Base-by-base conservation (phyloP, 1,140 invertebrate genomes). In the Battus philenor region DNA sequence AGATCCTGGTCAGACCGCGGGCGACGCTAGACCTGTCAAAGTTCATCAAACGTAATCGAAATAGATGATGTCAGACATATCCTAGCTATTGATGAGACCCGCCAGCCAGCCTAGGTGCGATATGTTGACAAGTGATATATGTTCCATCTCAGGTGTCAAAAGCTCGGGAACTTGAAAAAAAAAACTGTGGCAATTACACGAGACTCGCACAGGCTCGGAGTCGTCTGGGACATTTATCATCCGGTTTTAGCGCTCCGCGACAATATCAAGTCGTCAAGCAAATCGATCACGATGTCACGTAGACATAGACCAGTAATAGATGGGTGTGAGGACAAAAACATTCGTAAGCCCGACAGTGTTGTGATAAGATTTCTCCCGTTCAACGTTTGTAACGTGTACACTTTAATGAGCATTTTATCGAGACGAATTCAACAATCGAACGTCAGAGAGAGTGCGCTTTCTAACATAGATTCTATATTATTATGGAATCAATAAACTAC, bases 101-200 rank as follows among this genome's bases (percentile, higher is more conserved):
- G 59, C 60, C n/a, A n/a, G n/a, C n/a, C 70, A 59, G 51, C 64
- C 73, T 57, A 80, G 60, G 72, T 72, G 68, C 64, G 47, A 59
- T 49, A 62, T 63, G 60, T 68, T 76, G 77, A 83, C 79, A 83
- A 73, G 69, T 76, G 79, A 84, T 84, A 79, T 79, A 84, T 84
- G 50, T 50, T 51, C 47, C 30, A 54, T 43, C 71, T 73, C 69
- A 74, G 71, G 73, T 81, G 77, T 79, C 75, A 81, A 74, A 65
- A 71, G 51, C 54, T 8, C 8, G 34, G 36, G 56, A 54, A 60
- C 54, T 52, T 38, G 38, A 58, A 36, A 68, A 79, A 77, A 74
- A 72, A 73, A 73, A 67, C 33, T 62, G 47, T 59, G 63, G 54
- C 75, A 70, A 68, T 69, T 66, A 72, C 54, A 73, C 48, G 60